Evolutionary conservation across 2,888 invertebrate species (phyloP), one percentile per base, ranked within the genome.

Genomic region (Dorcus parallelipipedus): DNA sequence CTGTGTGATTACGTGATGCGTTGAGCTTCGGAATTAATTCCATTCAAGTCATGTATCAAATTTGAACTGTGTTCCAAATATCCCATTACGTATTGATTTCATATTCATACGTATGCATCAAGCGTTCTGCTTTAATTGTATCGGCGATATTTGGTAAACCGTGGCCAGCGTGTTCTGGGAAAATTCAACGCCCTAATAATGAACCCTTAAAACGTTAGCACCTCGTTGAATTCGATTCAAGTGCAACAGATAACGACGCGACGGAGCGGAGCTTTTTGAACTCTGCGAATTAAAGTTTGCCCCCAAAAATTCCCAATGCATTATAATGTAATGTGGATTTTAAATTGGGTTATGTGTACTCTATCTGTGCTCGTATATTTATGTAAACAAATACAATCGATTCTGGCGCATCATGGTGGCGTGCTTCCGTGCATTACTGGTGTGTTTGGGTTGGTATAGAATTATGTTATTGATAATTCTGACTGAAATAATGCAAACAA

Each of bases 311-410:
- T 45, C 38, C 38, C 42, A 48, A 54, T 54, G 33, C 47, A 54
- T 54, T 45, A 9, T 54, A 54, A 54, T 54, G 45, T 40, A 10
- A 54, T 54, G 48, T 48, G 54, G 47, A 54, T 54, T 43, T 54
- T 47, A 48, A 45, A 45, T 45, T 45, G 14, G 45, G 20, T 45
- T 10, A 45, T 45, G n/a, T 45, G 9, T 33, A 33, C 26, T 33
- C 26, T 33, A 33, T 33, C 26, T 33, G 26, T 33, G 26, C 26
- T 33, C 26, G 26, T 33, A 33, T 7, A 33, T 33, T 33, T 33
- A 33, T 33, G 26, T 33, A 33, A 33, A 33, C 26, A 33, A 33
- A 33, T 33, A 6, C 26, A 33, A 33, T 33, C 26, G 26, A 33
- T 33, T 33, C 26, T 33, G 20, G 20, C 20, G 20, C 20, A 20